Percentiles rank a stretch among this genome's conserved stretches.
Conservation (phyloP, 2,113 vertebrate genomes). For the Amia ocellicauda region DNA sequence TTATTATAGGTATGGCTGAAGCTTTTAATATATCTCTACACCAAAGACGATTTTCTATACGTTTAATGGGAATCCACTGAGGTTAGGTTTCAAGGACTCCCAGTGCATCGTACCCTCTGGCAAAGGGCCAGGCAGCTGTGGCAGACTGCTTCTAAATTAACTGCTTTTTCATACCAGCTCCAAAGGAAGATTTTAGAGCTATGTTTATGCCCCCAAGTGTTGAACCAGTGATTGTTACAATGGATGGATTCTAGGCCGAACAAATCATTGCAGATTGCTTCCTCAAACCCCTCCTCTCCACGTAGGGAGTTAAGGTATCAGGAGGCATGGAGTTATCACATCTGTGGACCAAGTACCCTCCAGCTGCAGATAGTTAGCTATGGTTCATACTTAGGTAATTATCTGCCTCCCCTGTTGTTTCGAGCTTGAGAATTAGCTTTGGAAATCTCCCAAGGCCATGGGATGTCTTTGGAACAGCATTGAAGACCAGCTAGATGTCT, state of each 20-base stretch:
- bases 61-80: conserved; percentile 64
- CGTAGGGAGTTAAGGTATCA: conserved; percentile 42
- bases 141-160: conserved; percentile 74
- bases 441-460: conserved; percentile 50
- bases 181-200: conserved; percentile 55
- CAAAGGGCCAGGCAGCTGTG: conserved; percentile 64
- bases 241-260: conserved; percentile 61
- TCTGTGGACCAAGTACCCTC: conserved; percentile 58
- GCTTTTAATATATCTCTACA: conserved; percentile 67
- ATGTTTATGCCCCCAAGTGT: conserved; percentile 53
- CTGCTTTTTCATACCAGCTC: conserved; percentile 51
- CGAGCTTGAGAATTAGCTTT: conserved; percentile 57
- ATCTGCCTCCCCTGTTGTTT: conserved; percentile 64
- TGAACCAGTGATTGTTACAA: conserved; percentile 52
- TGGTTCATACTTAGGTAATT: conserved; percentile 69
- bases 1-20: conserved; percentile 45
- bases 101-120: conserved; percentile 65
- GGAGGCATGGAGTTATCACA: conserved; percentile 45
- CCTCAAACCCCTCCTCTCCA: conserved; percentile 47
- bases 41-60: conserved; percentile 68
- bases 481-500: conserved; percentile 19
- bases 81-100: conserved; percentile 51
- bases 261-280: conserved; percentile 67
- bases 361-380: conserved; percentile 60
- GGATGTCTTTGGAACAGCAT: conserved; percentile 26